Percentiles rank a stretch among this genome's conserved stretches.
Conservation (phyloP, 1,140 invertebrate genomes). For the Rhagoletis pomonella region DNA sequence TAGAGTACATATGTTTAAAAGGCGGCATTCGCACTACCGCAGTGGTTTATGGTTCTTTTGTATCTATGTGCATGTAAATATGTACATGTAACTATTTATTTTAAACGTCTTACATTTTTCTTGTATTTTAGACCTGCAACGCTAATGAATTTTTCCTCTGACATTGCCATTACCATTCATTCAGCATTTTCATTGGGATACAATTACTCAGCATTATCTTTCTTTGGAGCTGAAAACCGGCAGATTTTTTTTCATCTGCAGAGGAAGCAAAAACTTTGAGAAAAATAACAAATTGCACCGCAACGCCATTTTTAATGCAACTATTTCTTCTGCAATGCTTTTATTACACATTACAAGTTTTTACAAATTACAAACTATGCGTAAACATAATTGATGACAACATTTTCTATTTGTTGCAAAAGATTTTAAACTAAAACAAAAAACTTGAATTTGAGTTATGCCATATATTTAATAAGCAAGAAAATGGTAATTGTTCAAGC, state of each 20-base stretch:
- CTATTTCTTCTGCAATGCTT: background rate
- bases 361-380: background rate
- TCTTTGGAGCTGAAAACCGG: background rate
- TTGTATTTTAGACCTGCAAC: background rate
- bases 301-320: background rate
- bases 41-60: too few relatives aligned
- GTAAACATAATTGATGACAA: slow-evolving; percentile 3
- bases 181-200: background rate
- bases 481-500: too few relatives aligned
- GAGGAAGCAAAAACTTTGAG: background rate
- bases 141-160: background rate
- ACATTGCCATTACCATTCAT: background rate
- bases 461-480: too few relatives aligned
- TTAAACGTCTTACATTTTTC: slow-evolving; percentile 15
- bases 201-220: slow-evolving; percentile 14
- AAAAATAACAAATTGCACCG: background rate
- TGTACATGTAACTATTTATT: slow-evolving; percentile 1
- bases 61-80: too few relatives aligned
- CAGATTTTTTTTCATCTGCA: background rate
- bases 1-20: too few relatives aligned
- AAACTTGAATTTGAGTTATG: too few relatives aligned
- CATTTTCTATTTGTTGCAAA: too few relatives aligned
- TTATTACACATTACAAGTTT: background rate
- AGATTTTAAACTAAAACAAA: too few relatives aligned
- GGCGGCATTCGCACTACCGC: too few relatives aligned